Percentiles rank a stretch among this genome's conserved stretches.
phyloP scores from a whole-genome alignment of 2,113 vertebrate genomes.

The Hemiscyllium ocellatum region DNA sequence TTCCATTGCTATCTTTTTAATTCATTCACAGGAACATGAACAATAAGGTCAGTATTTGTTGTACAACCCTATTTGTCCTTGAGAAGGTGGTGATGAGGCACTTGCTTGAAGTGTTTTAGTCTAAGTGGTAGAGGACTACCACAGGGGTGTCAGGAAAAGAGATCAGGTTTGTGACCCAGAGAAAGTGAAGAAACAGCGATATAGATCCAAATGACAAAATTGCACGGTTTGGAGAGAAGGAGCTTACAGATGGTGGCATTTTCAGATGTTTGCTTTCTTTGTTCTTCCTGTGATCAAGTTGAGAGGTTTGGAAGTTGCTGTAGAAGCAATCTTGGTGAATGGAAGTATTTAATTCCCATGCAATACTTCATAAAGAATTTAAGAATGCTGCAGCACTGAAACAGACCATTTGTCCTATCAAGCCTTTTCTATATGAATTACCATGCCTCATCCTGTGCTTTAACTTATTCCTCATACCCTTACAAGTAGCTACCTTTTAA shows the following conservation, averaged over 20 bases:
- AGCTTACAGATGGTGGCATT: not conserved
- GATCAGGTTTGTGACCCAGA: not conserved
- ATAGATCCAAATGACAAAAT: not conserved
- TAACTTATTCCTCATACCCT: not conserved
- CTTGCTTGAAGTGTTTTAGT: not conserved
- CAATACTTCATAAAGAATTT: not conserved
- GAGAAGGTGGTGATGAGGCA: not conserved
- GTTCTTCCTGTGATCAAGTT: not conserved
- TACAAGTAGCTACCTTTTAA: not conserved
- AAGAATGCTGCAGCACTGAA: not conserved
- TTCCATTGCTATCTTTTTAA: not conserved
- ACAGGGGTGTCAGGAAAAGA: not conserved
- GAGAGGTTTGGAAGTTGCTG: not conserved
- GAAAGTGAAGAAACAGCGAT: not conserved
- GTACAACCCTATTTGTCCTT: not conserved
- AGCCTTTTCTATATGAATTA: not conserved
- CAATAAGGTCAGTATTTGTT: not conserved
- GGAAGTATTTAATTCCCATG: not conserved
- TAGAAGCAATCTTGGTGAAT: not conserved
- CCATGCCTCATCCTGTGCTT: not conserved
- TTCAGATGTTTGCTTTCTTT: not conserved
- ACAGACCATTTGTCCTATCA: not conserved
- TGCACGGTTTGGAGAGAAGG: not conserved
- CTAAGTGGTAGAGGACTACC: not conserved
- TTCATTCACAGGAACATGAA: not conserved